Base-by-base conservation (phyloP, 1,140 invertebrate species). In the Diplogasteroides magnus region DNA sequence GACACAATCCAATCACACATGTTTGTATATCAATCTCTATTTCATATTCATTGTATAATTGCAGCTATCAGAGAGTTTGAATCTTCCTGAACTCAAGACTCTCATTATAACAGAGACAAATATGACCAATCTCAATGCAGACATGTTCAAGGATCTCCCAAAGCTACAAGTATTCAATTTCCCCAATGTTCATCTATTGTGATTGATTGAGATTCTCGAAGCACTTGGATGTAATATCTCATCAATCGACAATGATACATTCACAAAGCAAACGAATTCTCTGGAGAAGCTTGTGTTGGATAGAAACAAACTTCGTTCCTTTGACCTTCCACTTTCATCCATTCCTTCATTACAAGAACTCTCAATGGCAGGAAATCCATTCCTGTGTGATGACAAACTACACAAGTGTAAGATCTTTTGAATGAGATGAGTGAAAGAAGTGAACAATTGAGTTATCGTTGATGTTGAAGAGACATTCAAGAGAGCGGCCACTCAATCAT, bases 361-460 rank as follows among this genome's bases (percentile, higher is more conserved):
- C 29, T 68, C 70, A 26, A 29, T 70, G 2, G 71, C 72, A 11
- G 58, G 29, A n/a, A 73, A 73, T 31, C 68, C 67, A 1, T 65
- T 31, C 31, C 26, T 64, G 13, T 73, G 72, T 27, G 72, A 73
- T 26, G 61, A 37, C 31, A 26, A 64, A 2, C 29, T 73, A 1
- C 31, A 29, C 29, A 26, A 64, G 28, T 66, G 69, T 71, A 27
- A 71, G 64, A 66, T 26, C 25, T 15, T 48, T 32, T 1, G 1
- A 28, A n/a, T n/a, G n/a, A n/a, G n/a, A n/a, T n/a, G n/a, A n/a
- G n/a, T n/a, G n/a, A n/a, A n/a, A n/a, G n/a, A n/a, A n/a, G n/a
- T n/a, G n/a, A n/a, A n/a, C n/a, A n/a, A n/a, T n/a, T n/a, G n/a
- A n/a, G n/a, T n/a, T n/a, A 57, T 73, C 19, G 64, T 55, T 27